These are phyloP conservation scores for Columba guinea DNA, from an alignment of 2,797 vertebrate genomes.

Conservation along the genomic window DNA sequence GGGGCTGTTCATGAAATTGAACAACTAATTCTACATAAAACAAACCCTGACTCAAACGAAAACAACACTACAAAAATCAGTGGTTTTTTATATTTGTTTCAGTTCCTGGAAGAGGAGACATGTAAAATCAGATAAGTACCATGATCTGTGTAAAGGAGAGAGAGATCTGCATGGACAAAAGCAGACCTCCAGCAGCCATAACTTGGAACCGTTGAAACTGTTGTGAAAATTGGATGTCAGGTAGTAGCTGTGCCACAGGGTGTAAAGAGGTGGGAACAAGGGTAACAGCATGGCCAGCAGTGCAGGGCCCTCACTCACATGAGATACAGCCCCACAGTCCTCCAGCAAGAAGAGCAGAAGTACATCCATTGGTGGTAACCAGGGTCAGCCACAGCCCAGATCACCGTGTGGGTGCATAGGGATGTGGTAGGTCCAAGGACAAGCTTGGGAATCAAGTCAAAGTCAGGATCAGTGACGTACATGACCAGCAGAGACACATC, in stretches of 20 bases:
- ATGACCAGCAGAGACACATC: neutral
- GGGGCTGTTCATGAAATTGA: neutral
- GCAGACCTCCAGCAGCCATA: accelerated
- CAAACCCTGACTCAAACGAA: neutral
- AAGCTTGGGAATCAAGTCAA: neutral
- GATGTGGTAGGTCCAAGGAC: accelerated
- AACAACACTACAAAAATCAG: accelerated
- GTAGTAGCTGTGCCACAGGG: neutral
- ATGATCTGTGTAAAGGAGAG: neutral
- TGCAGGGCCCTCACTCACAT: neutral
- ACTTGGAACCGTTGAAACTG: neutral
- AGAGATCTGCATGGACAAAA: neutral
- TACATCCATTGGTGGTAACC: neutral
- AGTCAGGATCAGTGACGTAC: neutral
- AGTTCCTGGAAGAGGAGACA: neutral
- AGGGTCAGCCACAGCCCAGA: neutral
- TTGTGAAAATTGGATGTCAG: neutral
- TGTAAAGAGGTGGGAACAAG: accelerated
- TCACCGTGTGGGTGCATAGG: neutral
- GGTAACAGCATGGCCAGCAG: neutral
- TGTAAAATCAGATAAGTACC: neutral
- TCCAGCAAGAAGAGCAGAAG: neutral
- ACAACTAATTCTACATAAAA: neutral
- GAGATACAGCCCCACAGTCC: accelerated
- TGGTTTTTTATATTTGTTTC: neutral